Base-by-base conservation (phyloP, 2,797 vertebrate species). In the Australoheros facetus region DNA sequence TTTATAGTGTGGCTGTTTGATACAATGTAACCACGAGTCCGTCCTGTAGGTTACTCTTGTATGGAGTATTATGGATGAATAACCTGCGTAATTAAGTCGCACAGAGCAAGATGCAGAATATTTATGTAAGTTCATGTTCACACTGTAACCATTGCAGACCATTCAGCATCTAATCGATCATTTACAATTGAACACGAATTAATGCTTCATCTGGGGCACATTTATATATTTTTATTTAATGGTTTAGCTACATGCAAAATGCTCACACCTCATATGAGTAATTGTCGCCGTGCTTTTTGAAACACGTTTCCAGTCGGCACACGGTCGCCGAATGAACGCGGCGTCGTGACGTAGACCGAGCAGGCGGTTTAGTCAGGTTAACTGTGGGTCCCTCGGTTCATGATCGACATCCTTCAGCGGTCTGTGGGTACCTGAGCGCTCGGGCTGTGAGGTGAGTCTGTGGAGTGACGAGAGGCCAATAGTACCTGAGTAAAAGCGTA, bases 401-500 rank as follows among this genome's bases (percentile, higher is more conserved):
- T 77, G 59, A 32, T n/a, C 64, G 66, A 81, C 74, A 6, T 78
- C 57, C 1, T 11, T 16, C 76, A 79, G 84, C 71, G 58, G 82
- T 55, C 82, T 7, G 26, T 1, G 53, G 45, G 55, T 69, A 2
- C 70, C 37, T 42, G 76, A 51, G 53, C 1, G 51, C 80, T 12
- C 56, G 19, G 75, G 32, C 1, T 1, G 3, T 1, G 32, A 95
- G 95, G 95, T 96, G 77, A 95, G 95, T 94, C 83, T 87, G 85
- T 87, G 90, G 93, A 92, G 92, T 93, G 93, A 93, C 10, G 92
- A 93, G 92, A 94, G 94, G 92, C 94, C 92, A 66, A 87, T 94
- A 96, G 95, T 70, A 87, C 85, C 87, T 92, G 89, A 94, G 92
- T 92, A 91, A 95, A 95, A 92, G 75, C 85, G 58, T 95, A 95